A percentile compares a stretch with the other conserved stretches of the same genome.
These are phyloP conservation scores for Lithobius niger DNA, from an alignment of 1,140 invertebrate genomes.

Conservation along the genomic window DNA sequence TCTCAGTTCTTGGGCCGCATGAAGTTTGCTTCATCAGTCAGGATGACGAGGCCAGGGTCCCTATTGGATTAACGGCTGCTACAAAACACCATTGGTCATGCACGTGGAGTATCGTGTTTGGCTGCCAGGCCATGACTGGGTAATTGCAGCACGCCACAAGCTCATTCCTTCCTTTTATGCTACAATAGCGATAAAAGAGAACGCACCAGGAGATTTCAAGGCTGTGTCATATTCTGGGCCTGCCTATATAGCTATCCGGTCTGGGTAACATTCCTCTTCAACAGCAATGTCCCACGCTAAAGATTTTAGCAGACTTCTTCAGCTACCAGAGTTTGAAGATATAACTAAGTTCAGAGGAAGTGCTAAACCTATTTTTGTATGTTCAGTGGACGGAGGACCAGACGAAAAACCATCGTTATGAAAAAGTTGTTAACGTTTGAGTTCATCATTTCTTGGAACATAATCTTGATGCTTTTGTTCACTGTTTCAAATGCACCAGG, in stretches of 20 bases:
- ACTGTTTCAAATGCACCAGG: constrained; percentile 33
- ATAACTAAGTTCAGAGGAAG: constrained; percentile 7
- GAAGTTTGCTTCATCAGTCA: constrained; percentile 23
- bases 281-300: constrained; percentile 25
- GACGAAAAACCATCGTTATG: constrained; percentile 29
- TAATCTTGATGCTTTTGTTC: constrained; percentile 30
- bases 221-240: constrained; percentile 27
- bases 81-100: too few species aligned
- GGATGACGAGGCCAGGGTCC: constrained; percentile 32
- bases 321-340: neutral
- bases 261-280: constrained; percentile 22
- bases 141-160: constrained; percentile 28
- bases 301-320: constrained; percentile 21
- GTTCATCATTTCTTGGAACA: too few species aligned
- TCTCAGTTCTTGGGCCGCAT: constrained; percentile 18
- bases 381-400: constrained; percentile 30
- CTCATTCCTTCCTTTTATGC: constrained; percentile 29
- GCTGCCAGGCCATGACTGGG: constrained; percentile 34
- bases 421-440: too few species aligned
- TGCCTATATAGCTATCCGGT: constrained; percentile 31
- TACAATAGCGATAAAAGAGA: constrained; percentile 20
- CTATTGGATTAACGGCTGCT: constrained; percentile 31
- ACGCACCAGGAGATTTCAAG: constrained; percentile 23
- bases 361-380: constrained; percentile 30
- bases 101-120: constrained; percentile 30